Base-by-base conservation (phyloP, 35 echinoderm and acorn worm species). In the Heliocidaris tuberculata region DNA sequence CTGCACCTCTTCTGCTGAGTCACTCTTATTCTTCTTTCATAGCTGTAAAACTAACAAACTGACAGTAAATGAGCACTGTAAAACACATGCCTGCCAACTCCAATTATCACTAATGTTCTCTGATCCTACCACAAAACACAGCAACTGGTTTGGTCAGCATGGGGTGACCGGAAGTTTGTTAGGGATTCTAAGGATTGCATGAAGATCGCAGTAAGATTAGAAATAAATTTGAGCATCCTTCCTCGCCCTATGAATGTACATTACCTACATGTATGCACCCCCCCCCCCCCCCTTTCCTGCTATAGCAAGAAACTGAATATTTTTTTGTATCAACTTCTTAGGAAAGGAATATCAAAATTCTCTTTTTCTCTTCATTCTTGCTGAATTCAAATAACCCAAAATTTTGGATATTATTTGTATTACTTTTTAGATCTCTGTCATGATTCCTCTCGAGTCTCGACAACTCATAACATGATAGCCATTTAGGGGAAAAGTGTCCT, bases 141-240 rank as follows among this genome's bases (percentile, higher is more conserved):
- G 60, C 60, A 70, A 70, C 60, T 70, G 60, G 15, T 70, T 19
- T 70, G 60, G 60, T 70, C 60, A 70, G 24, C 60, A 70, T 15
- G 60, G 60, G 60, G 60, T 70, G 60, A 70, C 60, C 60, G 60
- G 60, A 70, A 70, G 60, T 70, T 70, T 16, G 60, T 70, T 6
- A 21, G 17, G 60, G 60, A 70, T 27, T 70, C 60, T 70, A 17
- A 70, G 60, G 60, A 70, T 70, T 70, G 15, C 60, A 70, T 21
- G 60, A 70, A 70, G 60, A 70, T 70, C 24, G 60, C 60, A 70
- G 60, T 24, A 27, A 70, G 60, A 70, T 70, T 70, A 70, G 60
- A 70, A 70, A 70, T 70, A 70, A 70, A 70, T 70, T 70, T 70
- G 17, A 70, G 60, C 60, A 70, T 70, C 60, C 60, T 70, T 70